Conservation (phyloP, 1,140 invertebrate genomes). For the Alviniconcha marisindica region DNA sequence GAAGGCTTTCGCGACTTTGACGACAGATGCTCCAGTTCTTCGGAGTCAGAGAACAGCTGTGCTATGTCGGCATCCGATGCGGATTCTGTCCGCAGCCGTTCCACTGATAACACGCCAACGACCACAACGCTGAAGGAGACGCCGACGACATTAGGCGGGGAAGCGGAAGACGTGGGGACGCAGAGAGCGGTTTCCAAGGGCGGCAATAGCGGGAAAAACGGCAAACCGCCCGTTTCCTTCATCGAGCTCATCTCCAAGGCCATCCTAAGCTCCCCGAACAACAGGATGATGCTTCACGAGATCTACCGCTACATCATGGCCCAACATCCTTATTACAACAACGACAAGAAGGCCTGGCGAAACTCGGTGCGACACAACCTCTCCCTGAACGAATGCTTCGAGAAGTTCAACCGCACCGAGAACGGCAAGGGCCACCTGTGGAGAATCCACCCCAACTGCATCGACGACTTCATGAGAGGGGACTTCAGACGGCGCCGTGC, state of each 20-base stretch:
- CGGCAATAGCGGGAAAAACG: constrained; percentile 60
- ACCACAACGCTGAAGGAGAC: too few species aligned
- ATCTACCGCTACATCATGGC: constrained; percentile 77
- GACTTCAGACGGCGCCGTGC: constrained; percentile 96
- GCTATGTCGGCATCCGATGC: too few species aligned
- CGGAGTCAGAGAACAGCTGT: too few species aligned
- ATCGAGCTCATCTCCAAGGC: constrained; percentile 84
- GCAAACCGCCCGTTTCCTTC: constrained; percentile 81
- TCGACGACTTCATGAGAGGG: constrained; percentile 95
- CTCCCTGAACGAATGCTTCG: constrained; percentile 97
- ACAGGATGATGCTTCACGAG: constrained; percentile 76
- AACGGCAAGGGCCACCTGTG: constrained; percentile 98
- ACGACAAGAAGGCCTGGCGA: constrained; percentile 84
- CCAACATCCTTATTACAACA: constrained; percentile 80
- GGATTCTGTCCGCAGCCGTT: too few species aligned
- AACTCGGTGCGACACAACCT: constrained; percentile 84
- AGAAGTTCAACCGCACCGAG: constrained; percentile 89
- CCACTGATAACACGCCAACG: too few species aligned
- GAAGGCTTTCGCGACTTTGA: too few species aligned
- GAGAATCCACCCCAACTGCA: constrained; percentile 97
- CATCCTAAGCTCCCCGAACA: constrained; percentile 80
- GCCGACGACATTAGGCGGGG: too few species aligned
- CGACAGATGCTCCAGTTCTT: too few species aligned
- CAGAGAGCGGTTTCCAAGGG: too few species aligned
- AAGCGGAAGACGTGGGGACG: too few species aligned